These are phyloP conservation scores for Leptopilina clavipes DNA, from an alignment of 1,140 invertebrate species.

Conservation along the genomic window DNA sequence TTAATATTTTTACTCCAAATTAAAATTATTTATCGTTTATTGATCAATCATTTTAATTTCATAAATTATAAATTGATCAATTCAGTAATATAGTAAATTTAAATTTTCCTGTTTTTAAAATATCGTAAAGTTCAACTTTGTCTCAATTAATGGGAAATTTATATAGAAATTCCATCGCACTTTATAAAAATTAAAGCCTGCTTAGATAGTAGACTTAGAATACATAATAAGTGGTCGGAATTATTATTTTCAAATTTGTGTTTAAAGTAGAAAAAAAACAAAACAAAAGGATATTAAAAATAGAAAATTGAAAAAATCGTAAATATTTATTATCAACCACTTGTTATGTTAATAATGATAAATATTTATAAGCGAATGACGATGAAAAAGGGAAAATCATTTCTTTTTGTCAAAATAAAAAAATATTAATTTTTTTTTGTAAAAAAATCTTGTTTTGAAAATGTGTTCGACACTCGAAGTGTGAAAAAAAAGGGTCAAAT, in stretches of 20 bases:
- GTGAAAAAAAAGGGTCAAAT: neutral
- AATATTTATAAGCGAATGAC: conserved; percentile 2
- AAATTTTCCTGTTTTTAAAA: too few species aligned
- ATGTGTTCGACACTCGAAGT: neutral
- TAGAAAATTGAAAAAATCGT: neutral
- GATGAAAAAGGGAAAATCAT: neutral
- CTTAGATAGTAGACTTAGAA: conserved; percentile 59
- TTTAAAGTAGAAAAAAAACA: too few species aligned
- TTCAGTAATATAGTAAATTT: too few species aligned
- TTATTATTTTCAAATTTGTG: neutral
- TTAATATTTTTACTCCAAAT: too few species aligned
- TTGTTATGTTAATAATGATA: neutral
- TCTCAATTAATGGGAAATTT: conserved; percentile 44
- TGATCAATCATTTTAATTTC: too few species aligned
- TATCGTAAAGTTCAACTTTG: too few species aligned
- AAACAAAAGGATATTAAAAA: too few species aligned
- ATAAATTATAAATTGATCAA: too few species aligned
- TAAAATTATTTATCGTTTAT: too few species aligned
- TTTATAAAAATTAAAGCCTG: conserved; percentile 52
- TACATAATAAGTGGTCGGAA: conserved; percentile 35
- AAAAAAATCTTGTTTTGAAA: neutral
- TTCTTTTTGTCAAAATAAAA: neutral
- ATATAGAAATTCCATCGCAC: conserved; percentile 33
- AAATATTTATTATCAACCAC: neutral
- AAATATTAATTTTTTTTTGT: neutral